These are phyloP conservation scores for Thelaira solivaga DNA, from an alignment of 2,888 invertebrate species.

Conservation along the genomic window DNA sequence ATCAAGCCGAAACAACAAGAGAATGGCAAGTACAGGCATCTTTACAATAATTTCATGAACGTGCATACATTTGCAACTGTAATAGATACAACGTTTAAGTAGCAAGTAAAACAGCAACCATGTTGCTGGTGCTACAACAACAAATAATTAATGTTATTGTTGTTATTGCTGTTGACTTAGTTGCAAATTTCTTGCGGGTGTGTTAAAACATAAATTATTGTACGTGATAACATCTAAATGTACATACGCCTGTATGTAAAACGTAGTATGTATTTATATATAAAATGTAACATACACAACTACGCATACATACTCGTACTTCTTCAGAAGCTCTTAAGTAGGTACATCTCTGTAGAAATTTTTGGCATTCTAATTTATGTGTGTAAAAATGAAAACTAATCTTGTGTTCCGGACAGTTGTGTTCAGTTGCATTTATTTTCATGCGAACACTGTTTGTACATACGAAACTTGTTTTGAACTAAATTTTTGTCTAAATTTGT, in stretches of 20 bases:
- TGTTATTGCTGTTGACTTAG: slow-evolving; percentile 34
- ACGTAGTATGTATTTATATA: background rate
- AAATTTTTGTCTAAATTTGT: too few relatives aligned
- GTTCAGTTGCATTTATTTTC: too few relatives aligned
- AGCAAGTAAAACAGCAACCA: background rate
- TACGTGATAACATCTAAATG: slow-evolving; percentile 51
- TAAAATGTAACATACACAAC: slow-evolving; percentile 8
- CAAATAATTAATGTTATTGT: background rate
- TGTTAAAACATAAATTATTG: slow-evolving; percentile 42
- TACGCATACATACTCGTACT: too few relatives aligned
- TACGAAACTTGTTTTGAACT: too few relatives aligned
- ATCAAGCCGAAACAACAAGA: background rate
- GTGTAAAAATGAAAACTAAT: too few relatives aligned
- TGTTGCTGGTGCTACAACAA: slow-evolving; percentile 4
- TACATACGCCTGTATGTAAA: too few relatives aligned
- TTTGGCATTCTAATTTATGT: too few relatives aligned
- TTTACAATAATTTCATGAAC: background rate
- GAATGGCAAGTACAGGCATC: background rate
- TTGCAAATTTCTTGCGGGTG: slow-evolving; percentile 33
- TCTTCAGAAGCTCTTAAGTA: too few relatives aligned
- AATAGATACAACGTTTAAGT: background rate
- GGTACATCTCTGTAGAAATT: too few relatives aligned
- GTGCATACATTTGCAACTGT: slow-evolving; percentile 19
- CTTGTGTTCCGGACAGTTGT: too few relatives aligned
- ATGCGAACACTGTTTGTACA: too few relatives aligned